Base-by-base conservation (phyloP, 2,113 vertebrate species). In the Paedocypris sp. region DNA sequence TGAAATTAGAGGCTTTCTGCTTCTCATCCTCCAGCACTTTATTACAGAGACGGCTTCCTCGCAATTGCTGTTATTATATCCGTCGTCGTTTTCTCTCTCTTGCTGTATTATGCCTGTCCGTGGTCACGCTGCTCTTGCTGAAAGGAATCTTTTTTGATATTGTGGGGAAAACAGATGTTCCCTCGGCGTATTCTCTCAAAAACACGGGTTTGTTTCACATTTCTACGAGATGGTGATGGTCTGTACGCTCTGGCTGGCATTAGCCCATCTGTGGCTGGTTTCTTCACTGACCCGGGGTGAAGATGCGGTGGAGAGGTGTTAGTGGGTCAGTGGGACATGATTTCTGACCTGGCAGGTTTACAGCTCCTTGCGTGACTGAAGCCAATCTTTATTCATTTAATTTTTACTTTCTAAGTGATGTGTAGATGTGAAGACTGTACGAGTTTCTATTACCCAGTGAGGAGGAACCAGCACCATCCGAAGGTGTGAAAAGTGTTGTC, bases 1-100 rank as follows among this genome's bases (percentile, higher is more conserved):
- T 66, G 54, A 54, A 62, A 48, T 66, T 46, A 51, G 20, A 58
- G 51, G 52, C 60, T 66, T 39, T 60, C 67, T 69, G 11, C 61
- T 25, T 33, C 33, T 28, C 48, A 60, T 49, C 54, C 62, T 48
- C 31, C n/a, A 51, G 39, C 11, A 22, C 63, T 73, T 56, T 66
- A 43, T 62, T 57, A 33, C 15, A 59, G 51, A 65, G 62, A 65
- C 38, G 23, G 48, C 49, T 69, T 69, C 53, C 54, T 39, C 59
- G 58, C 64, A 61, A 60, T 66, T 62, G 57, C 70, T 60, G 22
- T 52, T 60, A 46, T 60, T 61, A 54, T 31, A 23, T 16, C 49
- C n/a, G n/a, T 56, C 29, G 25, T 29, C 6, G 10, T 16, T 42
- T 54, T 60, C 48, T 13, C 33, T 43, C 15, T 46, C 26, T 20